Evolutionary conservation across 1,140 invertebrate genomes (phyloP).

Genomic region (Gyrodactylus bullatarudis): DNA sequence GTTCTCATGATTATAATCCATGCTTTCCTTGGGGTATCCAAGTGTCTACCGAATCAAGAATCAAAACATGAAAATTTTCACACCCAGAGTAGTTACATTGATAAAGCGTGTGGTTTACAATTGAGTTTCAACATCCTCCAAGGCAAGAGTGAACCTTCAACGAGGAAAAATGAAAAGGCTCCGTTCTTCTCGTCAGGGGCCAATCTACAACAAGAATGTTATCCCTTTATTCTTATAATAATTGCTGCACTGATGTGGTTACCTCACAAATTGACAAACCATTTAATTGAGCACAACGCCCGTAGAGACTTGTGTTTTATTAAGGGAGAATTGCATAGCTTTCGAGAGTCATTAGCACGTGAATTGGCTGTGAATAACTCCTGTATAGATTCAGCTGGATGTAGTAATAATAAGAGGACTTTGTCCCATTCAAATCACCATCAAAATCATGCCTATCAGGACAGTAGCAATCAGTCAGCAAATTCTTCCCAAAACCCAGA

Average conservation of each 20-base stretch:
- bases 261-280: neutral
- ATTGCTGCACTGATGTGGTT: neutral
- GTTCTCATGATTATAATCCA: neutral
- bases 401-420: neutral
- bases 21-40: neutral
- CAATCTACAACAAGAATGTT: neutral
- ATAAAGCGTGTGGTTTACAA: neutral
- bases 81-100: neutral
- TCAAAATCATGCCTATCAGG: no score
- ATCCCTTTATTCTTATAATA: neutral
- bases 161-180: neutral
- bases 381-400: neutral
- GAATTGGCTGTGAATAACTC: neutral
- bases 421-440: neutral
- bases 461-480: neutral
- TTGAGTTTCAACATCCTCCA: neutral
- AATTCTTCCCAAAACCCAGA: neutral
- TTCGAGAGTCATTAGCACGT: neutral
- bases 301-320: neutral
- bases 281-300: neutral
- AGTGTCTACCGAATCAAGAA: neutral
- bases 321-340: neutral
- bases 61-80: neutral
- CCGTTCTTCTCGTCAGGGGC: neutral
- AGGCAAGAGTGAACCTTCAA: neutral